A percentile compares a stretch with the other conserved stretches of the same genome.
Conservation (phyloP, 1,140 invertebrate species). For the Heterodera schachtii region DNA sequence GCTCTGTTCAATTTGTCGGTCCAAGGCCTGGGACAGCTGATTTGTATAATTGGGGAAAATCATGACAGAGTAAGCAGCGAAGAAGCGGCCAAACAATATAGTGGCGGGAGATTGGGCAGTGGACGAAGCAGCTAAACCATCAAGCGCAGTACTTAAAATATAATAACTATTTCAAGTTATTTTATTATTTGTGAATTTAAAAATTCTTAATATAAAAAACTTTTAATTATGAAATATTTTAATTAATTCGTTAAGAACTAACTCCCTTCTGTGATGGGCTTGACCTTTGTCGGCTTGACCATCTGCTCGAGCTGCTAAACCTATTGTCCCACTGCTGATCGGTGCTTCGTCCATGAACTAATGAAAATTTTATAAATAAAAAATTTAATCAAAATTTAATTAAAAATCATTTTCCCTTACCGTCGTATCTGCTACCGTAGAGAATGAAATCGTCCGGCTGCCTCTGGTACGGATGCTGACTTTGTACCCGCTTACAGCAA, state of each 20-base stretch:
- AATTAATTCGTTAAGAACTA: neutral
- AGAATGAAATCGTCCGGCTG: neutral
- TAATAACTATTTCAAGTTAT: too few species aligned
- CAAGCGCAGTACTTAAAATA: neutral
- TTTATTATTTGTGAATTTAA: too few species aligned
- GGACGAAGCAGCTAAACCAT: slow-evolving; percentile 3
- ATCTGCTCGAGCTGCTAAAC: neutral
- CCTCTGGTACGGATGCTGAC: too few species aligned
- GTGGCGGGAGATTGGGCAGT: neutral
- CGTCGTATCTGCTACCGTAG: too few species aligned
- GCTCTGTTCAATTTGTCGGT: neutral
- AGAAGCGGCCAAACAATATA: neutral
- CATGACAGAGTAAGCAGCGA: neutral
- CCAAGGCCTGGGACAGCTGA: neutral
- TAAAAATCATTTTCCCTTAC: too few species aligned
- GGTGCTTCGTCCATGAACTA: neutral
- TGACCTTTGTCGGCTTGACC: neutral
- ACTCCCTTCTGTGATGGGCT: neutral
- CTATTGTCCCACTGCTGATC: neutral
- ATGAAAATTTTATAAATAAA: too few species aligned
- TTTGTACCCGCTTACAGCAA: neutral
- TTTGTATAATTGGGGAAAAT: too few species aligned
- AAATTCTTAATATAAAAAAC: too few species aligned
- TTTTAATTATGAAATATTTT: neutral
- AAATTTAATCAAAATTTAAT: too few species aligned